These are phyloP conservation scores for Crossaster papposus DNA, from an alignment of 53 echinoderm and acorn worm species.

Conservation along the genomic window DNA sequence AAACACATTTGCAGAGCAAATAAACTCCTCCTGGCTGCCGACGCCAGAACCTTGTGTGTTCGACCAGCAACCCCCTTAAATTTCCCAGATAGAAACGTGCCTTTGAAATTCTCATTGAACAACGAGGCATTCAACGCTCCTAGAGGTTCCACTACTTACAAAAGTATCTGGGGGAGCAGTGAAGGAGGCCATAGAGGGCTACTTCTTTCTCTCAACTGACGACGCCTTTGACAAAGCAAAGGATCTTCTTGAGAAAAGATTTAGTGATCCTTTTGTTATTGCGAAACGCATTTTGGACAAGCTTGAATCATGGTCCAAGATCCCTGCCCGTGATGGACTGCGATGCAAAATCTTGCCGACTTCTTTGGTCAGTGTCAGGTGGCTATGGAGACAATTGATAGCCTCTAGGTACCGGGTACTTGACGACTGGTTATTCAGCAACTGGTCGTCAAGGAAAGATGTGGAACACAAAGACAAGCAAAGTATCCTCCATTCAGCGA, in stretches of 20 bases:
- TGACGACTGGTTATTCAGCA: constrained; percentile 34
- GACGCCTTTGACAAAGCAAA: constrained; percentile 53
- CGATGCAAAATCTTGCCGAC: constrained; percentile 45
- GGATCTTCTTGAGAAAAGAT: constrained; percentile 37
- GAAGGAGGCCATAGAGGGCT: constrained; percentile 64
- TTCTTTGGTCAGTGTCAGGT: constrained; percentile 45
- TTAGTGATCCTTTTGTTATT: constrained; percentile 51
- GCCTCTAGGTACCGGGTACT: constrained; percentile 23
- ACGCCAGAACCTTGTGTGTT: constrained; percentile 66
- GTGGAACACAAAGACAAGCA: background rate
- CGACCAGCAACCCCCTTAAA: constrained; percentile 61
- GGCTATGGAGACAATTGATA: constrained; percentile 51
- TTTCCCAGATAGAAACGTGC: constrained; percentile 58
- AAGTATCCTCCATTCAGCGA: constrained; percentile 37
- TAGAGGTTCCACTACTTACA: constrained; percentile 67
- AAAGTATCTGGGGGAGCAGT: constrained; percentile 69
- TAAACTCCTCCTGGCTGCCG: constrained; percentile 47
- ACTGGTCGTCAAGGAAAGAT: constrained; percentile 1
- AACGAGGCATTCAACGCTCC: constrained; percentile 29
- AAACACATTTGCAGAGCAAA: constrained; percentile 31
- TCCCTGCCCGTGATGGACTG: constrained; percentile 39
- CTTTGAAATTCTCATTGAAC: constrained; percentile 65
- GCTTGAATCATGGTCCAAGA: constrained; percentile 49
- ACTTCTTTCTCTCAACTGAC: constrained; percentile 48
- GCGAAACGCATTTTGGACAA: constrained; percentile 52